A percentile compares a stretch with the other conserved stretches of the same genome.
Evolutionary conservation across 2,888 invertebrate species (phyloP).

Genomic region (Ditula angustiorana): DNA sequence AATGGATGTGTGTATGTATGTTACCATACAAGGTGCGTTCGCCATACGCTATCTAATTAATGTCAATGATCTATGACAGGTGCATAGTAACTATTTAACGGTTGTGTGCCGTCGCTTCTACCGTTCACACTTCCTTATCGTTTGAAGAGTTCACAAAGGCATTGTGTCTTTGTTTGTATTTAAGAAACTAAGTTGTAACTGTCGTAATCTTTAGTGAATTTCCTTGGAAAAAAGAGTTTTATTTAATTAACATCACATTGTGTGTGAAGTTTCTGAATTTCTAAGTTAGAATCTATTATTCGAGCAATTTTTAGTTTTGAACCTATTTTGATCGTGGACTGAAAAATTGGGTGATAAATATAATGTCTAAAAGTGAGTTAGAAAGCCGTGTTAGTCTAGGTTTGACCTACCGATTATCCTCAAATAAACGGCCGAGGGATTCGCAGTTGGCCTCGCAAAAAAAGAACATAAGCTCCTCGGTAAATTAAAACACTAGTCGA

Average conservation of each 20-base stretch:
- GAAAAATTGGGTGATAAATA: too few relatives aligned
- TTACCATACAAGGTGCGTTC: neutral
- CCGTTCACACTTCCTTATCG: slow-evolving; percentile 28
- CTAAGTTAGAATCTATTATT: neutral
- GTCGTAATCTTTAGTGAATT: neutral
- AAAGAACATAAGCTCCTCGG: too few relatives aligned
- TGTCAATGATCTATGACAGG: slow-evolving; percentile 39
- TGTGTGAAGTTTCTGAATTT: neutral
- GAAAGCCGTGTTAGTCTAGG: too few relatives aligned
- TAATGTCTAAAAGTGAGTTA: too few relatives aligned
- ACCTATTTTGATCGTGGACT: too few relatives aligned
- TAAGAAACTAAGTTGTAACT: neutral
- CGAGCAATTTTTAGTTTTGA: too few relatives aligned
- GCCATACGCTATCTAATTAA: slow-evolving; percentile 31
- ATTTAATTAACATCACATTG: neutral
- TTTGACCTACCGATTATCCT: too few relatives aligned
- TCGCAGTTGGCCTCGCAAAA: too few relatives aligned
- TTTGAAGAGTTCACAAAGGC: slow-evolving; percentile 6
- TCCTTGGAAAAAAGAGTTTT: neutral
- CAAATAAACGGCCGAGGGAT: too few relatives aligned
- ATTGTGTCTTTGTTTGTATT: neutral
- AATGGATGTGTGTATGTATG: neutral
- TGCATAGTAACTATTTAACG: slow-evolving; percentile 34
- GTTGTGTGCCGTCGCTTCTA: slow-evolving; percentile 7
- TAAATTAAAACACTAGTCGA: too few relatives aligned